Conservation (phyloP, 2,888 invertebrate genomes). For the Disparrhopalites patrizii region DNA sequence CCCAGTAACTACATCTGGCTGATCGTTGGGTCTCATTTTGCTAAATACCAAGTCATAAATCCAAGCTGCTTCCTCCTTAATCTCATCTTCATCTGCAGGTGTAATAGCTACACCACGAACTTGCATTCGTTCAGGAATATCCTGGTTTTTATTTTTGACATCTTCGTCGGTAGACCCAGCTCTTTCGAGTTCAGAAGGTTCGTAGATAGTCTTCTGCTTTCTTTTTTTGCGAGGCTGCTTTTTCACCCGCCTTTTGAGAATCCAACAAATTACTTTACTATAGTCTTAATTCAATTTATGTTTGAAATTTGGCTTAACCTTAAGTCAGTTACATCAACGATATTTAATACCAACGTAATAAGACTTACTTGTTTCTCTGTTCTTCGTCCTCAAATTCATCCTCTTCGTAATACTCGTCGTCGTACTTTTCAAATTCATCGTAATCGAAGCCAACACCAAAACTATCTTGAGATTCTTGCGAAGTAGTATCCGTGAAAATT, state of each 20-base stretch:
- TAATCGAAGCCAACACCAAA: conserved; percentile 99
- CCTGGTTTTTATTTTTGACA: conserved; percentile 82
- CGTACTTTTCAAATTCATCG: conserved; percentile 82
- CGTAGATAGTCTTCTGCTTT: conserved; percentile 81
- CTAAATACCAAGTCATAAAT: conserved; percentile 92
- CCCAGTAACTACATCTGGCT: background rate
- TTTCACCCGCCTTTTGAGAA: conserved; percentile 62
- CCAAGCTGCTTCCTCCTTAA: conserved; percentile 96
- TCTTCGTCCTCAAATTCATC: conserved; percentile 69
- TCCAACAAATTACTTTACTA: too few relatives aligned
- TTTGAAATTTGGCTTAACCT: too few relatives aligned
- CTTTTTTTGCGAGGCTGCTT: conserved; percentile 72
- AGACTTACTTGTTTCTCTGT: conserved; percentile 56
- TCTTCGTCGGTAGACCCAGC: conserved; percentile 93
- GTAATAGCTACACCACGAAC: conserved; percentile 82
- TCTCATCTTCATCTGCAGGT: conserved; percentile 73
- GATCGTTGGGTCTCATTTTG: conserved; percentile 17
- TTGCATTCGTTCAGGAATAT: conserved; percentile 89
- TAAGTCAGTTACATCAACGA: too few relatives aligned
- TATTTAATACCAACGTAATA: background rate
- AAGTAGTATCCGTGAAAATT: conserved; percentile 81
- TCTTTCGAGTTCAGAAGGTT: conserved; percentile 93
- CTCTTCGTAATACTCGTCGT: conserved; percentile 78
- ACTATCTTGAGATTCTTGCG: conserved; percentile 97
- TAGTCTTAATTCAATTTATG: too few relatives aligned